Conservation (phyloP, 2,888 invertebrate species). For the Drosophila paramelanica region DNA sequence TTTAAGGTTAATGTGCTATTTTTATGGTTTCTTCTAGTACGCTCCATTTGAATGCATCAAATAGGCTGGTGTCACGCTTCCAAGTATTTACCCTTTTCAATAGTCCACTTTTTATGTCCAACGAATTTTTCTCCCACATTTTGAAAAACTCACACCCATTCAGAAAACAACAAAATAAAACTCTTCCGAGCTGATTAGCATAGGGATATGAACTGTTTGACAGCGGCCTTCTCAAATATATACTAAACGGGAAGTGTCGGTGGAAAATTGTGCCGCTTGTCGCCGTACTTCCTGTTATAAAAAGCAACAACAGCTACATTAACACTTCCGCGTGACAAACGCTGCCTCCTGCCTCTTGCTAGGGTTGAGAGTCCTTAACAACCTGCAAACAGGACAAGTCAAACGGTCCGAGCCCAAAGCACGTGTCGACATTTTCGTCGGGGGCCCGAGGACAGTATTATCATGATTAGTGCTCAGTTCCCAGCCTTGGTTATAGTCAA, state of each 20-base stretch:
- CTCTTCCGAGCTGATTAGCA: conserved; percentile 66
- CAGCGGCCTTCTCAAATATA: conserved; percentile 23
- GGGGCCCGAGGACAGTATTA: conserved; percentile 61
- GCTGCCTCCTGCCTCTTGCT: conserved; percentile 29
- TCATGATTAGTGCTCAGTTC: conserved; percentile 51
- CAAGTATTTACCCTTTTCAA: too few species aligned
- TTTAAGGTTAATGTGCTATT: too few species aligned
- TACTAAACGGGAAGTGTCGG: conserved; percentile 27
- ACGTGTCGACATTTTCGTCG: conserved; percentile 67
- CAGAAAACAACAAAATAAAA: conserved; percentile 25
- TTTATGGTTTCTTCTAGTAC: too few species aligned
- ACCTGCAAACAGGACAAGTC: conserved; percentile 76
- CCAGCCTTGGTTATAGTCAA: conserved; percentile 10
- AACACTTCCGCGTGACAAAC: conserved; percentile 74
- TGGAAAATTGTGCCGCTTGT: conserved; percentile 57
- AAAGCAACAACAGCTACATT: conserved; percentile 43
- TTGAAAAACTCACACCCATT: conserved; percentile 29
- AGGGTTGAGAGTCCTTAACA: conserved; percentile 71
- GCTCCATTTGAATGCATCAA: too few species aligned
- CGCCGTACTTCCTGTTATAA: conserved; percentile 75
- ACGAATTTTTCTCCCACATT: conserved; percentile 50
- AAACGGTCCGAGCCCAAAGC: conserved; percentile 67
- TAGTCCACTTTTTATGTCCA: conserved; percentile 7
- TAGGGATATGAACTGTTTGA: conserved; percentile 69
- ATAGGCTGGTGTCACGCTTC: too few species aligned